Evolutionary conservation across 2,797 vertebrate genomes (phyloP), one percentile per base, ranked within the genome.

Genomic region (Otolemur crassicaudatus): DNA sequence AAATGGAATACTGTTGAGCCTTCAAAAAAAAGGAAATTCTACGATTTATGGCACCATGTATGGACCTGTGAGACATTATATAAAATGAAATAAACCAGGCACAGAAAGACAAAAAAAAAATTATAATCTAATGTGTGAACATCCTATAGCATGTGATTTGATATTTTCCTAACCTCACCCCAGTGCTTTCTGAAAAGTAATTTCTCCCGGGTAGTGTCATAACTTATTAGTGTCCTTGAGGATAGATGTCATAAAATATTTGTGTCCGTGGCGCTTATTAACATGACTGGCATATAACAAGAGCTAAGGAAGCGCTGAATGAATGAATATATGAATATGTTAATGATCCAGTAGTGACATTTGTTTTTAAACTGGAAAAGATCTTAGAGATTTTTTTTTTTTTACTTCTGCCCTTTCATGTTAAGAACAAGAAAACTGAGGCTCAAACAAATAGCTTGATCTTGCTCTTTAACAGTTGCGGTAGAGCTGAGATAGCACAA

Each of bases 301-400:
- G 63, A 72, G 61, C n/a, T 83, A 77, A 89, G 34, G 20, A 46
- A 93, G 19, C 83, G 22, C 31, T 75, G 53, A 91, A 43, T 69
- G 76, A 79, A 65, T 80, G 25, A 79, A 63, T 80, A 60, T 40
- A 3, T 83, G 43, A 79, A 46, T 60, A 37, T 88, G 29, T 82
- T 77, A 61, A 87, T 91, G 80, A 77, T 67, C 69, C 7, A 82
- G 46, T 90, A 90, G 56, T 92, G 87, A 72, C 58, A n/a, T 61
- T 73, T 58, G 20, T 61, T 69, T 56, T 75, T 75, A 11, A 90
- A 76, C 46, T 46, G 17, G 17, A 58, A 49, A 20, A 87, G 2
- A 87, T 53, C 12, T 84, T 96, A 17, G 11, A 22, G 29, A 17
- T 65, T 46, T 53, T 16, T 53, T 49, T 49, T 49, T 80, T 75